Evolutionary conservation across 2,113 vertebrate species (phyloP).

Genomic region (Andinoacara biseriatus): DNA sequence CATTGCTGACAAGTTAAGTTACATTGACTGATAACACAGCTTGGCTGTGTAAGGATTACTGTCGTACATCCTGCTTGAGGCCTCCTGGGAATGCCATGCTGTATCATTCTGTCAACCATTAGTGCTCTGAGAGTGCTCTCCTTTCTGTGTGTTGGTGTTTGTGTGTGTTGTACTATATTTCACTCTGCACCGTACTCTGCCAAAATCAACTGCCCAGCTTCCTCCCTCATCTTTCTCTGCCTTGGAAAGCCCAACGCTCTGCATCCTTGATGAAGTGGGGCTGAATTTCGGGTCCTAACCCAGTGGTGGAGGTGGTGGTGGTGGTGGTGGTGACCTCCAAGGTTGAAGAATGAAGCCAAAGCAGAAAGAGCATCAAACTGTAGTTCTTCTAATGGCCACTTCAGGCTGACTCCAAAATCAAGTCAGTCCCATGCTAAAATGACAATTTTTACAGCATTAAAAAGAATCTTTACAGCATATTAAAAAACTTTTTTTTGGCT

Average conservation of each 20-base stretch:
- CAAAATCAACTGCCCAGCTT: constrained; percentile 76
- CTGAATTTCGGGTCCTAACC: constrained; percentile 37
- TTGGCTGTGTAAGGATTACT: constrained; percentile 68
- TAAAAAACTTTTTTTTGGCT: neutral
- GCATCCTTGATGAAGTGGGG: constrained; percentile 42
- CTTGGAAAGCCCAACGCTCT: constrained; percentile 28
- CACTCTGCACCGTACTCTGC: constrained; percentile 59
- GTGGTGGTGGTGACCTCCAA: neutral
- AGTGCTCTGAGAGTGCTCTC: constrained; percentile 48
- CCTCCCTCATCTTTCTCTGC: constrained; percentile 56
- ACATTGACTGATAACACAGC: constrained; percentile 72
- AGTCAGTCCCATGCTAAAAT: neutral
- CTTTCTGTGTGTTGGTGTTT: constrained; percentile 52
- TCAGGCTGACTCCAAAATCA: neutral
- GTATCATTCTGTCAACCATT: constrained; percentile 80
- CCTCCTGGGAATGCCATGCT: constrained; percentile 72
- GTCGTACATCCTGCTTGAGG: constrained; percentile 59
- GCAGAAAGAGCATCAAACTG: neutral
- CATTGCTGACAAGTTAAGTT: constrained; percentile 66
- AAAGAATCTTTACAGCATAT: neutral
- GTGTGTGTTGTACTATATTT: constrained; percentile 71
- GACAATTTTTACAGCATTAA: neutral
- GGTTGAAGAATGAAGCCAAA: neutral
- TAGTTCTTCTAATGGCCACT: neutral
- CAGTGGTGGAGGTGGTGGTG: too few relatives aligned